Conservation (phyloP, 2,797 vertebrate genomes). For the Poeciliopsis presidionis region DNA sequence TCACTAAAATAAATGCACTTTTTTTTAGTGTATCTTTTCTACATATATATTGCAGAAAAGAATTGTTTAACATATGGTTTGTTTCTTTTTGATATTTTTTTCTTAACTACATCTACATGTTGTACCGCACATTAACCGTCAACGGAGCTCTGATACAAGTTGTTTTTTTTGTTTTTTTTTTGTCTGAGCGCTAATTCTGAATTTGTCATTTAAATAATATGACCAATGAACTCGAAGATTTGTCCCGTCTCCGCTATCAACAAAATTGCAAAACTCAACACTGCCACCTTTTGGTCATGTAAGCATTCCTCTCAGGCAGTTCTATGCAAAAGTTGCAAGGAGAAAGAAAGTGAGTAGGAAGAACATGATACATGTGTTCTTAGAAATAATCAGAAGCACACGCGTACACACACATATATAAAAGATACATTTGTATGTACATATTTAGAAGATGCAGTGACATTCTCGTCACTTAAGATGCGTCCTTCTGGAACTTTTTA, state of each 20-base stretch:
- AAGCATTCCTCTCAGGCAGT: background rate
- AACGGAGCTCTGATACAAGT: background rate
- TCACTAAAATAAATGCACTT: background rate
- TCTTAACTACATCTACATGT: background rate
- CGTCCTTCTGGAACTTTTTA: slow-evolving; percentile 8
- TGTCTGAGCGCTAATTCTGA: background rate
- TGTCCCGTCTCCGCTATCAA: slow-evolving; percentile 7
- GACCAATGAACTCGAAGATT: slow-evolving; percentile 15
- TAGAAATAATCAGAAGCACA: slow-evolving; percentile 1
- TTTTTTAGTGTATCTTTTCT: background rate
- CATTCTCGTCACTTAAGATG: background rate
- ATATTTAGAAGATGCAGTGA: background rate
- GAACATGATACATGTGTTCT: background rate
- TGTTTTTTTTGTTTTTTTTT: too few relatives aligned
- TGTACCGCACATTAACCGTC: background rate
- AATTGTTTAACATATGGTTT: background rate
- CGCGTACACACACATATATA: background rate
- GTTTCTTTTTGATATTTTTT: background rate
- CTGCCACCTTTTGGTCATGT: slow-evolving; percentile 93
- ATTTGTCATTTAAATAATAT: slow-evolving; percentile 8
- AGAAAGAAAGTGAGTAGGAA: slow-evolving; percentile 2
- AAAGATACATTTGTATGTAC: background rate
- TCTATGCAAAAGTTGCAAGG: background rate
- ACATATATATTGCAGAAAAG: background rate
- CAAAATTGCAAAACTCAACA: slow-evolving; percentile 87